Conservation (phyloP, 2,888 invertebrate species). For the Drosophila nigricruria region DNA sequence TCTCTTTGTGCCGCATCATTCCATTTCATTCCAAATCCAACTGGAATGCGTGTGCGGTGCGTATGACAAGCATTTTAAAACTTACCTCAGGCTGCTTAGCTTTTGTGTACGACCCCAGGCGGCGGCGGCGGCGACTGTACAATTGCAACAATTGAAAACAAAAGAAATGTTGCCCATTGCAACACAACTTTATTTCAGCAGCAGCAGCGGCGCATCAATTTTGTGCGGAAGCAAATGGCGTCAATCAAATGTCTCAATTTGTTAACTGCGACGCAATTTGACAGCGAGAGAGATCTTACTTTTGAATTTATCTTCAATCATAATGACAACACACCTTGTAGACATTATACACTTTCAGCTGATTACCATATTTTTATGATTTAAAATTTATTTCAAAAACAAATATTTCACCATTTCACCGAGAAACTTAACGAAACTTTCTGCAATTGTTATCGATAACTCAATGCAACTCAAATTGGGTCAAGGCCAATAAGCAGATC, state of each 20-base stretch:
- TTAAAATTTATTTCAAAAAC: neutral
- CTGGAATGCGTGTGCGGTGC: slow-evolving; percentile 46
- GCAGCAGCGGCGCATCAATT: slow-evolving; percentile 34
- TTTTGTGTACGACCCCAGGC: slow-evolving; percentile 41
- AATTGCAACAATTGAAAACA: slow-evolving; percentile 44
- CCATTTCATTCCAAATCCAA: slow-evolving; percentile 12
- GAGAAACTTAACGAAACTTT: neutral
- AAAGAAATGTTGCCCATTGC: slow-evolving; percentile 43
- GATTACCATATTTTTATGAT: neutral
- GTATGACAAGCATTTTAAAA: slow-evolving; percentile 53
- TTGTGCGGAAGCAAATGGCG: slow-evolving; percentile 32
- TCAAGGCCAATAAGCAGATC: neutral
- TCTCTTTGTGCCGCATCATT: slow-evolving; percentile 41
- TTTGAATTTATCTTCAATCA: neutral
- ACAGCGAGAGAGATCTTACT: slow-evolving; percentile 4
- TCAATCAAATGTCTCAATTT: slow-evolving; percentile 27
- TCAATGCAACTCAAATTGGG: neutral
- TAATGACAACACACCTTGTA: neutral
- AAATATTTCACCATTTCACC: neutral
- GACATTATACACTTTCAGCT: neutral
- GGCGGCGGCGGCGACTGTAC: slow-evolving; percentile 28
- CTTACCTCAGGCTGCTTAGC: slow-evolving; percentile 45
- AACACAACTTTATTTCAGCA: slow-evolving; percentile 11
- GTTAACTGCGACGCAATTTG: slow-evolving; percentile 15
- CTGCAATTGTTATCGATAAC: neutral